phyloP scores from a whole-genome alignment of 2,797 vertebrate genomes.

The Anguilla megastoma region DNA sequence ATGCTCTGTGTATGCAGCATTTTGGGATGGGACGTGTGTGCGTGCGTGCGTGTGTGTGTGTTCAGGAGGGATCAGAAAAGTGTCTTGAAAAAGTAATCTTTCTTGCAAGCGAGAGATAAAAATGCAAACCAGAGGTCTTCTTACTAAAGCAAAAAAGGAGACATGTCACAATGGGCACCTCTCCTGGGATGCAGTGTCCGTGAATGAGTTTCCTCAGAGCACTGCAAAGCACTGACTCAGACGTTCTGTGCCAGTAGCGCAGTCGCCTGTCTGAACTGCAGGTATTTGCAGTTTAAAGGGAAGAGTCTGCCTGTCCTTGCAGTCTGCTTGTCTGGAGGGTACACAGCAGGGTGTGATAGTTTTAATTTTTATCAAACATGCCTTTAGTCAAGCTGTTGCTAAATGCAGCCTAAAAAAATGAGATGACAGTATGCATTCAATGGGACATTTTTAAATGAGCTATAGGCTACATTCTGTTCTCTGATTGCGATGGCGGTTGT shows the following conservation, averaged over 20 bases:
- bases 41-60: constrained; percentile 1
- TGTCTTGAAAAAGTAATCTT: not conserved
- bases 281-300: not conserved
- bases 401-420: not conserved
- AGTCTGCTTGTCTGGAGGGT: not conserved
- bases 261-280: not conserved
- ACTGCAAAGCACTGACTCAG: not conserved
- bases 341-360: not conserved
- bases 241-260: not conserved
- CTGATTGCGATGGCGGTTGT: not conserved
- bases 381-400: not conserved
- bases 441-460: not conserved
- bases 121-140: not conserved
- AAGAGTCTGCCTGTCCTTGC: not conserved
- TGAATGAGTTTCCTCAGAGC: not conserved
- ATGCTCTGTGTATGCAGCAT: constrained; percentile 10
- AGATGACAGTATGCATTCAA: not conserved
- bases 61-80: not conserved
- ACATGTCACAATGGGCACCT: not conserved
- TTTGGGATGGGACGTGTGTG: constrained; percentile 23
- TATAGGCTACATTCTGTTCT: not conserved
- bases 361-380: not conserved
- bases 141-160: not conserved
- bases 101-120: not conserved
- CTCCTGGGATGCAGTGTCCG: not conserved